Evolutionary conservation across 2,888 invertebrate genomes (phyloP).

Genomic region (Dicranocentrus wangi): DNA sequence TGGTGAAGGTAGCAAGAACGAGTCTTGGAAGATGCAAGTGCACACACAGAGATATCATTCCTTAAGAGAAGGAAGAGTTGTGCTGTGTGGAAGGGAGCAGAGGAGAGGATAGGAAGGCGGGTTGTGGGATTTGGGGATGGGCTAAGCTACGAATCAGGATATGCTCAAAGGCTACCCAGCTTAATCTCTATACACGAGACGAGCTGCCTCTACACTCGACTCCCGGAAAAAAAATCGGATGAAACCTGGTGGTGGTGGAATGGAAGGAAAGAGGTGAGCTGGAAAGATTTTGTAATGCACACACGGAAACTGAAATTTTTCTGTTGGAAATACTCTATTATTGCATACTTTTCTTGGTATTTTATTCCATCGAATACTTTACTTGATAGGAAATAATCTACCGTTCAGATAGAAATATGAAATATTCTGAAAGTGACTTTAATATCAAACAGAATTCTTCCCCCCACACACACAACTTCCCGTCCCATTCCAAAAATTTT

Average conservation of each 20-base stretch:
- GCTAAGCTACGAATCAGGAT: slow-evolving; percentile 43
- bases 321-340: too few relatives aligned
- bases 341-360: too few relatives aligned
- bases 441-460: too few relatives aligned
- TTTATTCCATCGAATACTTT: too few relatives aligned
- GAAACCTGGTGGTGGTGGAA: neutral
- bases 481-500: too few relatives aligned
- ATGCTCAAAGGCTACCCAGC: slow-evolving; percentile 48
- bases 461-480: too few relatives aligned
- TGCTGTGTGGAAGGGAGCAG: too few relatives aligned
- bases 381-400: too few relatives aligned
- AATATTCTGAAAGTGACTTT: too few relatives aligned
- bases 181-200: slow-evolving; percentile 32
- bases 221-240: neutral
- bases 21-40: neutral
- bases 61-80: too few relatives aligned
- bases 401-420: too few relatives aligned
- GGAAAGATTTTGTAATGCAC: neutral
- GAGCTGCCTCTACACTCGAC: too few relatives aligned
- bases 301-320: neutral
- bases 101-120: slow-evolving; percentile 34
- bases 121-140: slow-evolving; percentile 45
- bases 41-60: slow-evolving; percentile 4
- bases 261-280: neutral
- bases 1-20: slow-evolving; percentile 7